Conservation (phyloP, 1,140 invertebrate species). For the Macrobrachium nipponense region DNA sequence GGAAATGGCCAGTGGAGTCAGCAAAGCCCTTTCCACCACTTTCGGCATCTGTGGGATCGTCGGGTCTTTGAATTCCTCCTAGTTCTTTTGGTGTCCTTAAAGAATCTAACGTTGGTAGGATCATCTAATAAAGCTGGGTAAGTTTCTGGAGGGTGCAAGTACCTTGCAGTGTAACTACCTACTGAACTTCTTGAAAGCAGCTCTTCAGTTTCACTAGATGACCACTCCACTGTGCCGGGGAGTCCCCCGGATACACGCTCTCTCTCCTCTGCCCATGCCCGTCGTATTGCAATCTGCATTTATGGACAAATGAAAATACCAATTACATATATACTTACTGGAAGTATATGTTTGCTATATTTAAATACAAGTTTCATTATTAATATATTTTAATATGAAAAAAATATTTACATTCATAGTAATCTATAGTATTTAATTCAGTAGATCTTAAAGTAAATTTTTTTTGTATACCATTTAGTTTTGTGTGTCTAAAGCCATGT, state of each 20-base stretch:
- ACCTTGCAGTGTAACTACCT: slow-evolving; percentile 86
- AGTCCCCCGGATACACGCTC: slow-evolving; percentile 82
- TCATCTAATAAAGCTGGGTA: slow-evolving; percentile 95
- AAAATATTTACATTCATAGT: too few species aligned
- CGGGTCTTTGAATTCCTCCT: slow-evolving; percentile 55
- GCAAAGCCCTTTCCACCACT: slow-evolving; percentile 58
- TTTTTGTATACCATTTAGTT: too few species aligned
- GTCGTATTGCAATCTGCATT: slow-evolving; percentile 78
- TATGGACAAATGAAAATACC: neutral
- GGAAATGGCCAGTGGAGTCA: slow-evolving; percentile 11
- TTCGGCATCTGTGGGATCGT: slow-evolving; percentile 52
- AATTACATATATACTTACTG: too few species aligned
- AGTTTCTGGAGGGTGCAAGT: slow-evolving; percentile 87
- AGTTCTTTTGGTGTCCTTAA: slow-evolving; percentile 75
- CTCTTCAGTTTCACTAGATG: slow-evolving; percentile 83
- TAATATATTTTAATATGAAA: neutral
- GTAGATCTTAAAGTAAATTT: too few species aligned
- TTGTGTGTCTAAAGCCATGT: too few species aligned
- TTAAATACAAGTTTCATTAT: slow-evolving; percentile 71
- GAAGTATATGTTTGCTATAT: slow-evolving; percentile 66
- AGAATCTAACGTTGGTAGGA: slow-evolving; percentile 91
- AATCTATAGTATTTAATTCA: too few species aligned
- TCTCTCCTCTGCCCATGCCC: slow-evolving; percentile 92
- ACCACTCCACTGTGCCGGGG: slow-evolving; percentile 76
- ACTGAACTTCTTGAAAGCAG: slow-evolving; percentile 85